These are phyloP conservation scores for Rhagoletis pomonella DNA, from an alignment of 1,140 invertebrate genomes.

Conservation along the genomic window DNA sequence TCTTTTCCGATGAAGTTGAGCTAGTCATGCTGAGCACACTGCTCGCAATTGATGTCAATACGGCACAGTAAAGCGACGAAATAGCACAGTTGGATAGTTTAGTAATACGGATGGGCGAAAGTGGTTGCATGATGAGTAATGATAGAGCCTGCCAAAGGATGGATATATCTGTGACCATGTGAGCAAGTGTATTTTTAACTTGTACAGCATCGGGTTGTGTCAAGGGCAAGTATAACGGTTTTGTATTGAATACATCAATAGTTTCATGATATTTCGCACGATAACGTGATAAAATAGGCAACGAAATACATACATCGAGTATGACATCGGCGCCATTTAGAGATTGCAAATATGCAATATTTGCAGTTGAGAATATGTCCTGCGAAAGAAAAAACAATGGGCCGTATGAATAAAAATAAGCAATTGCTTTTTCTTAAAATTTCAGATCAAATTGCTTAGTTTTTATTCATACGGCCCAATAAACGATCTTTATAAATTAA, in stretches of 20 bases:
- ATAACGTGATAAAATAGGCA: constrained; percentile 71
- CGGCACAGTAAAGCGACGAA: constrained; percentile 86
- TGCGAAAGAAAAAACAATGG: no score
- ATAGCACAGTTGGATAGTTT: constrained; percentile 85
- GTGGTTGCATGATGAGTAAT: constrained; percentile 89
- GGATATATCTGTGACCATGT: constrained; percentile 88
- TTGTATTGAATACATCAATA: constrained; percentile 61
- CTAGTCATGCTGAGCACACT: constrained; percentile 75
- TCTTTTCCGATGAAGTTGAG: constrained; percentile 65
- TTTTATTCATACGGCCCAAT: no score
- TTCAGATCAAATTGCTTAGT: neutral
- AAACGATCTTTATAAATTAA: no score
- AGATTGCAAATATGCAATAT: constrained; percentile 76
- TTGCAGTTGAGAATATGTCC: constrained; percentile 78
- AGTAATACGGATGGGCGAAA: constrained; percentile 86
- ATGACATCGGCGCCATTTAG: constrained; percentile 69
- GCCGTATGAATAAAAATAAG: no score
- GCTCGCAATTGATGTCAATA: constrained; percentile 79
- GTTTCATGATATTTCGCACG: constrained; percentile 68
- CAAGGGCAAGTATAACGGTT: constrained; percentile 68
- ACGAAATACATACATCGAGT: constrained; percentile 65
- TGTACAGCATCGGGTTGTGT: constrained; percentile 67
- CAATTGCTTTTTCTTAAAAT: neutral
- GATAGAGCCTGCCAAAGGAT: constrained; percentile 88
- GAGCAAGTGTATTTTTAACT: constrained; percentile 71